Base-by-base conservation (phyloP, 2,888 invertebrate species). In the Onchidella celtica region DNA sequence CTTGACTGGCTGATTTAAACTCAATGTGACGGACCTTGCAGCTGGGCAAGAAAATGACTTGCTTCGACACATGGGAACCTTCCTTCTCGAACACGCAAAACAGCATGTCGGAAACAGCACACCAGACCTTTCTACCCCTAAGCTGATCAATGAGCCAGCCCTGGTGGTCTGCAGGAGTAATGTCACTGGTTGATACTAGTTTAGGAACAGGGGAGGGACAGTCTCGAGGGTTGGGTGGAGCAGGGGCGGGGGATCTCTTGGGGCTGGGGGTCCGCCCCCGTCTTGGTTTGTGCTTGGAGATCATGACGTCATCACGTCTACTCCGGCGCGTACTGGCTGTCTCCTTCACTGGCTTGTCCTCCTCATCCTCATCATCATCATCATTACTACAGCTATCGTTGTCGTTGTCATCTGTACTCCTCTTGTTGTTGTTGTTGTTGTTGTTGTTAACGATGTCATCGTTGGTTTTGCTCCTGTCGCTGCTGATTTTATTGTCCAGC, bases 81-180 rank as follows among this genome's bases (percentile, higher is more conserved):
- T 89, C 82, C 24, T 74, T 82, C 36, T 89, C 88, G 72, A 90
- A 91, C 1, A 90, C 86, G 82, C 90, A 90, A 59, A 91, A 88
- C 55, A 89, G 63, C 87, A 89, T 89, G 61, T 89, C 89, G 9
- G 88, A 87, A 14, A 90, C 83, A 6, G 89, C 86, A 80, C 90
- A 88, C 90, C 90, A 91, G 2, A 89, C 88, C 76, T 84, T 83
- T 72, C 69, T 38, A 2, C 85, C 85, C 36, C 83, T 76, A 24
- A 83, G 66, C 72, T 89, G 88, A 82, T 90, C 89, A 61, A 85
- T 83, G n/a, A 90, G 83, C 90, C 90, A 90, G 2, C 90, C 91
- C 17, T 87, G 73, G 32, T 86, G 85, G 81, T 90, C 90, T 6
- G 88, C 85, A 61, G 86, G 84, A 38, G 85, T 85, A 17, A 90